Percentiles rank a stretch among this genome's conserved stretches.
Conservation (phyloP, 2,888 invertebrate species). For the Caenorhabditis zanzibari region DNA sequence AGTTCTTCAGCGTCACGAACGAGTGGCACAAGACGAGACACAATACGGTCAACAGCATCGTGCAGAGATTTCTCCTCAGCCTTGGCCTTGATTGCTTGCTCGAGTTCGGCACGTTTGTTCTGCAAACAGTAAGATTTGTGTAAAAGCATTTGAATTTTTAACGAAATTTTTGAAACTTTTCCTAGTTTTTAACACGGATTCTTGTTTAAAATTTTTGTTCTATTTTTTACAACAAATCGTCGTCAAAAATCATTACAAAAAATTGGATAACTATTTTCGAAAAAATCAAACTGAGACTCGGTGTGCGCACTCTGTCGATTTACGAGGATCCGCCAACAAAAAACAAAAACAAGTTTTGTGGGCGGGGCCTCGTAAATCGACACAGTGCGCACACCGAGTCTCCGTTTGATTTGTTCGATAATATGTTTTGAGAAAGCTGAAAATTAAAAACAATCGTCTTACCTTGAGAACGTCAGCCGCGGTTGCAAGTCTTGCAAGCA, state of each 20-base stretch:
- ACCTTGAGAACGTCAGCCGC: constrained; percentile 69
- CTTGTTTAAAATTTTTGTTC: constrained; percentile 56
- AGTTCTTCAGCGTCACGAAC: constrained; percentile 68
- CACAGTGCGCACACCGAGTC: too few species aligned
- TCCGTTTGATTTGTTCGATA: background rate
- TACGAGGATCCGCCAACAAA: too few species aligned
- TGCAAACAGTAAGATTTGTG: constrained; percentile 43
- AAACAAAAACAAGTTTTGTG: too few species aligned
- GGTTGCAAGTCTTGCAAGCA: constrained; percentile 68
- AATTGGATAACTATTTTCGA: too few species aligned
- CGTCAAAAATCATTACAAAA: background rate
- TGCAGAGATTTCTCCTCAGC: constrained; percentile 47
- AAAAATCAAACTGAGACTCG: too few species aligned
- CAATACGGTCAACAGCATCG: constrained; percentile 50
- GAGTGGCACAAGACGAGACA: constrained; percentile 66
- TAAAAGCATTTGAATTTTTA: constrained; percentile 35
- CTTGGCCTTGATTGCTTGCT: constrained; percentile 49
- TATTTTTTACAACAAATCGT: background rate
- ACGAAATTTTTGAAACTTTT: constrained; percentile 28
- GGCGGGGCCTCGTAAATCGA: too few species aligned
- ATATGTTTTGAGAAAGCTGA: background rate
- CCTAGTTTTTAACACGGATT: constrained; percentile 24
- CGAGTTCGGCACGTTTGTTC: constrained; percentile 55
- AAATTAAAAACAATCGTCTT: constrained; percentile 9
- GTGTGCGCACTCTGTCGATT: too few species aligned